Evolutionary conservation across 2,888 invertebrate species (phyloP), one percentile per base, ranked within the genome.

Genomic region (Ochropleura plecta): DNA sequence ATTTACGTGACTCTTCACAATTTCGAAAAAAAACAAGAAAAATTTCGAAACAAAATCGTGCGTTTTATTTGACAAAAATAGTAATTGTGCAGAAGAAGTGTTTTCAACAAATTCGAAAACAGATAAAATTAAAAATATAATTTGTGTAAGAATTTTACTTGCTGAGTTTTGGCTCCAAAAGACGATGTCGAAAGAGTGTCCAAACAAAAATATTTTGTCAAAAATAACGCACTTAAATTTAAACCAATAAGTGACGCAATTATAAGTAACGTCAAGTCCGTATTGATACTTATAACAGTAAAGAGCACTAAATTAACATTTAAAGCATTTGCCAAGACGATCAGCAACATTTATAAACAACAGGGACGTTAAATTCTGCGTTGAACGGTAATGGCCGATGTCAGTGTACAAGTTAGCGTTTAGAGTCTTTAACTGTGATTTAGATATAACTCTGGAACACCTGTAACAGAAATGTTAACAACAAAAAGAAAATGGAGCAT

Each of bases 251-350:
- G 60, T 1, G 55, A 51, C 42, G 59, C 70, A 71, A 78, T 76
- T 60, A 82, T 64, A 80, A 80, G 82, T 73, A 85, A 62, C 57
- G 0, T 49, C 30, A 12, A 4, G 57, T 74, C n/a, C 16, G 10
- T 40, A 62, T 67, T 20, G 68, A 82, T 76, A 81, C 70, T 78
- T 72, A 74, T 75, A 73, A 73, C 49, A 1, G 68, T 66, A 60
- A 93, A 94, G 92, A 94, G 92, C 89, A 89, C 91, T 92, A 44
- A 1, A 86, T 75, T 74, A 92, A 96, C 96, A 96, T 91, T 91
- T 91, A 96, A 96, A 96, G 96, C 96, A 88, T 90, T 93, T 93
- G 93, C 93, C 93, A 95, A 94, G 89, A 94, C 94, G 93, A 82
- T 89, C 92, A 94, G 93, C 94, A 81, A 95, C 95, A 95, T 89